phyloP scores from a whole-genome alignment of 1,140 invertebrate species.

The Papilio glaucus region DNA sequence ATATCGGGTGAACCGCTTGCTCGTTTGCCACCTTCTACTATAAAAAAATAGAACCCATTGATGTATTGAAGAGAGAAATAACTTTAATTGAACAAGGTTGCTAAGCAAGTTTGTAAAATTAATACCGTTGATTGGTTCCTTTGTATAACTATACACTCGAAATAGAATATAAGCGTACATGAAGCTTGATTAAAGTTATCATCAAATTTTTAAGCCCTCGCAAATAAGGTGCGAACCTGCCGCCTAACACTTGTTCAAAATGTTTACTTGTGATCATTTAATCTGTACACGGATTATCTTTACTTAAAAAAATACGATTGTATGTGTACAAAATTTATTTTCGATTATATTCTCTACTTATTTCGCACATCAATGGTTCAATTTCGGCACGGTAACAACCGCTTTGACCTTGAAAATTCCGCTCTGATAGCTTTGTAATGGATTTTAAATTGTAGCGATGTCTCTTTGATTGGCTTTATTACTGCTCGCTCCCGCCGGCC shows the following conservation, averaged over 20 bases:
- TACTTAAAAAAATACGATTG: neutral
- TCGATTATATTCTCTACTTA: neutral
- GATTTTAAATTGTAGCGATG: slow-evolving; percentile 68
- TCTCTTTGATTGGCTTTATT: slow-evolving; percentile 59
- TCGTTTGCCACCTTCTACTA: too few relatives aligned
- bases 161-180: too few relatives aligned
- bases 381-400: slow-evolving; percentile 14
- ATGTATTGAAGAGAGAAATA: too few relatives aligned
- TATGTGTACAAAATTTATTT: neutral
- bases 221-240: too few relatives aligned
- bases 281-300: neutral
- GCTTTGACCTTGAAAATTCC: slow-evolving; percentile 55
- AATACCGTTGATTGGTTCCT: too few relatives aligned
- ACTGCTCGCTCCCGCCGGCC: slow-evolving; percentile 32
- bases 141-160: too few relatives aligned
- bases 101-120: neutral
- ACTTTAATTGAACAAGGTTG: neutral
- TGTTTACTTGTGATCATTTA: too few relatives aligned
- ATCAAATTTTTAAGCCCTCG: too few relatives aligned
- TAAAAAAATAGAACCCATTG: too few relatives aligned
- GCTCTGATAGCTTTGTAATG: slow-evolving; percentile 66
- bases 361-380: slow-evolving; percentile 18
- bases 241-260: too few relatives aligned
- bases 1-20: too few relatives aligned
- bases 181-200: too few relatives aligned